A percentile compares a stretch with the other conserved stretches of the same genome.
Evolutionary conservation across 1,140 invertebrate genomes (phyloP).

Genomic region (Brachionus koreanus): DNA sequence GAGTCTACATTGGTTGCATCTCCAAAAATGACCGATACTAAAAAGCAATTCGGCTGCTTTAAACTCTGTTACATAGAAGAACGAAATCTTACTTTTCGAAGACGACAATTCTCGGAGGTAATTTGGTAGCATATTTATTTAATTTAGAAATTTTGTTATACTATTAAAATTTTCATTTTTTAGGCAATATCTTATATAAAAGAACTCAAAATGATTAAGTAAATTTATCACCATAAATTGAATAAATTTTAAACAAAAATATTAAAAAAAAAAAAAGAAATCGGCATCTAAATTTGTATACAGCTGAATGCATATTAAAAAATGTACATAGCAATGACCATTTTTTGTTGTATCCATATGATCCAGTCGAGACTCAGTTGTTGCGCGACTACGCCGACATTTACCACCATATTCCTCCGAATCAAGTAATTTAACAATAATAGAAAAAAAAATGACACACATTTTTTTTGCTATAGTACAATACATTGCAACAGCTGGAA

Average conservation of each 20-base stretch:
- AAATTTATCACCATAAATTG: background rate
- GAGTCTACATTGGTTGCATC: background rate
- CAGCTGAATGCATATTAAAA: slow-evolving; percentile 13
- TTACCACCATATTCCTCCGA: background rate
- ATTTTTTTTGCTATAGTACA: background rate
- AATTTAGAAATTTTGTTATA: too few relatives aligned
- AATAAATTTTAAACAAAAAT: background rate
- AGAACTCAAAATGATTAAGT: slow-evolving; percentile 43
- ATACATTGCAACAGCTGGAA: slow-evolving; percentile 8
- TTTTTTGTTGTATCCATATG: slow-evolving; percentile 12
- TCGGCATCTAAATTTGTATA: slow-evolving; percentile 36
- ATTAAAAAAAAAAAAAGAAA: background rate
- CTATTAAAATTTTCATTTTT: background rate
- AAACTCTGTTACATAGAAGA: slow-evolving; percentile 33
- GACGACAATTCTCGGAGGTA: slow-evolving; percentile 18
- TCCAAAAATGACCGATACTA: background rate
- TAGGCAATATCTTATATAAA: background rate
- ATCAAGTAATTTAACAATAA: background rate
- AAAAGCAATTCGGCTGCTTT: slow-evolving; percentile 15
- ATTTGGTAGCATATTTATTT: too few relatives aligned
- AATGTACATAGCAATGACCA: background rate
- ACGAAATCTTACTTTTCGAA: slow-evolving; percentile 28
- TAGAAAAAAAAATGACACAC: background rate
- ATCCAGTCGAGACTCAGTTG: background rate
- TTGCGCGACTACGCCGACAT: background rate